These are phyloP conservation scores for Tyto alba DNA, from an alignment of 2,113 vertebrate species.

Conservation along the genomic window DNA sequence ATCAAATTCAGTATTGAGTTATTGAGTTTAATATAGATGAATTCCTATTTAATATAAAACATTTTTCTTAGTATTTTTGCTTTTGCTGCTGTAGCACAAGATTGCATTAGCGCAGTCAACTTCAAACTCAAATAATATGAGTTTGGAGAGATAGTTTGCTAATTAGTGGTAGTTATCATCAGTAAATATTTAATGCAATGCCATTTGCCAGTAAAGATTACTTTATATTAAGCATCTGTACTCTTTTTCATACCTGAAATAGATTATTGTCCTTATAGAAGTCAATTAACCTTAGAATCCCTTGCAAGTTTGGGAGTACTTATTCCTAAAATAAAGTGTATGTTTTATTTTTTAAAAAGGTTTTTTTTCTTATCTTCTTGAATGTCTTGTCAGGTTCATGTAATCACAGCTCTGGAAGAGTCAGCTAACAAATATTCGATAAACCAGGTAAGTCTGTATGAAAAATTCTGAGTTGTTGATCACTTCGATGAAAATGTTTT, in stretches of 20 bases:
- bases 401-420: slow-evolving; percentile 72
- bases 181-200: background rate
- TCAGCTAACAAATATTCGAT: slow-evolving; percentile 60
- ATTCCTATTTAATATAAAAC: background rate
- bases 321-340: background rate
- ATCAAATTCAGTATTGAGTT: background rate
- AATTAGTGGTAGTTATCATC: background rate
- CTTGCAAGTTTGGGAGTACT: background rate
- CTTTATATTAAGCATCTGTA: background rate
- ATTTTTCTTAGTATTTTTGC: background rate
- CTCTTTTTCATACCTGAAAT: background rate
- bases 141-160: background rate
- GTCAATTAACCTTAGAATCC: background rate
- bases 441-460: slow-evolving; percentile 67
- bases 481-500: background rate
- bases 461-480: background rate
- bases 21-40: background rate
- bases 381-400: slow-evolving; percentile 67
- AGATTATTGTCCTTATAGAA: background rate
- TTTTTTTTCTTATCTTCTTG: background rate
- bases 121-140: background rate
- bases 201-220: background rate
- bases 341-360: background rate
- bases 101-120: background rate
- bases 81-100: background rate